These are phyloP conservation scores for Coleophora flavipennella DNA, from an alignment of 2,888 invertebrate species.

Conservation along the genomic window DNA sequence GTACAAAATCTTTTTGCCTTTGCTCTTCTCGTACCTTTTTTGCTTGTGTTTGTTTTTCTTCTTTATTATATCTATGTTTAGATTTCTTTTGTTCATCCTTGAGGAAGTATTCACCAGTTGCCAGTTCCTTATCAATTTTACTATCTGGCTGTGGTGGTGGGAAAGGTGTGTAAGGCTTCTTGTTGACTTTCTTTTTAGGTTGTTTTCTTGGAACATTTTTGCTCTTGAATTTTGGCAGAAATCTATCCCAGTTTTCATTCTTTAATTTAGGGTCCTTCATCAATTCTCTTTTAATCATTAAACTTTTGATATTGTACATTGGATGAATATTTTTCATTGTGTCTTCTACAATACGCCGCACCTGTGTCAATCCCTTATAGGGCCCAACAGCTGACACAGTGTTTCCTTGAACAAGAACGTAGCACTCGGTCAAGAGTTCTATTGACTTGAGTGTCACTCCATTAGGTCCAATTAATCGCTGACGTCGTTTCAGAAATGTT, in stretches of 20 bases:
- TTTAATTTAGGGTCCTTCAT: constrained; percentile 93
- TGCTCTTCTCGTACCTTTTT: constrained; percentile 82
- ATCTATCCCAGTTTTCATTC: constrained; percentile 97
- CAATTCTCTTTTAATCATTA: constrained; percentile 97
- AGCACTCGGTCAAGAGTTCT: constrained; percentile 95
- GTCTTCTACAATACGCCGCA: constrained; percentile 92
- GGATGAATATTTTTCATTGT: constrained; percentile 99
- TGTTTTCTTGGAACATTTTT: constrained; percentile 92
- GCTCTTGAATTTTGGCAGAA: constrained; percentile 93
- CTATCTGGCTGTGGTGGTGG: constrained; percentile 95
- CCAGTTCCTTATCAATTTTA: constrained; percentile 93
- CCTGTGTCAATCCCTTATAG: constrained; percentile 89
- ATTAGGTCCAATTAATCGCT: constrained; percentile 95
- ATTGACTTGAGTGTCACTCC: constrained; percentile 98
- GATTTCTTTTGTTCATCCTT: constrained; percentile 85
- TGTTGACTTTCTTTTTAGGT: constrained; percentile 88
- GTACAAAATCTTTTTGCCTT: constrained; percentile 85
- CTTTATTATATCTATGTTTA: constrained; percentile 80
- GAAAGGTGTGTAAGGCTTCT: constrained; percentile 97
- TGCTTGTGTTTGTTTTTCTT: constrained; percentile 83
- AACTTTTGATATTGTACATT: constrained; percentile 95
- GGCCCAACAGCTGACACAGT: constrained; percentile 98
- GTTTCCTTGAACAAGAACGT: constrained; percentile 96
- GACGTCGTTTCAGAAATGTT: constrained; percentile 94
- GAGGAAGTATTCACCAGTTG: constrained; percentile 97